Conservation (phyloP, 2,113 vertebrate genomes). For the Glareola pratincola region DNA sequence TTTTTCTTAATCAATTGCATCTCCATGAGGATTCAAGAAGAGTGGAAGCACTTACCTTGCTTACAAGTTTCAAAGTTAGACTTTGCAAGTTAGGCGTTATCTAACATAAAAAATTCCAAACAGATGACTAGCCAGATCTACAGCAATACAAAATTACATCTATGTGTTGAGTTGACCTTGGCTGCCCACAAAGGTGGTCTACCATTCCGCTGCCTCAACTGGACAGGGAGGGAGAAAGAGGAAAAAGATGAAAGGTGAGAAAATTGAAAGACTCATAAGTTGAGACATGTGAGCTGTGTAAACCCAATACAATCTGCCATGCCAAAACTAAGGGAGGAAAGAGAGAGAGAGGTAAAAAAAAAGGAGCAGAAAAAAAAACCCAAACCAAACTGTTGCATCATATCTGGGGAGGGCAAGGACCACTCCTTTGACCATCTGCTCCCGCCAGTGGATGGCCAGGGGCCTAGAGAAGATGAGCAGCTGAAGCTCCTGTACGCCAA, state of each 20-base stretch:
- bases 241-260: no score
- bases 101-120: neutral
- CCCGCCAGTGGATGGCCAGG: neutral
- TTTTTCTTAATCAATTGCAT: neutral
- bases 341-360: neutral
- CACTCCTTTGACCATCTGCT: neutral
- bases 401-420: neutral
- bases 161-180: neutral
- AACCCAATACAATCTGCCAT: neutral
- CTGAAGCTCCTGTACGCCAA: neutral
- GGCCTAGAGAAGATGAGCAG: neutral
- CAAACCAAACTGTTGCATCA: neutral
- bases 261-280: rapidly evolving
- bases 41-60: neutral
- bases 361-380: rapidly evolving
- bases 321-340: neutral
- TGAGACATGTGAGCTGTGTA: rapidly evolving
- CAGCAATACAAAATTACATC: neutral
- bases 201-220: neutral
- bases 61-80: neutral
- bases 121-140: neutral
- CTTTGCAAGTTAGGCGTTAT: neutral
- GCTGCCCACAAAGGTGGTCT: neutral
- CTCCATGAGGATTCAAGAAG: neutral
- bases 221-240: neutral